A percentile compares a stretch with the other conserved stretches of the same genome.
Evolutionary conservation across 2,888 invertebrate species (phyloP).

Genomic region (Thereva unica): DNA sequence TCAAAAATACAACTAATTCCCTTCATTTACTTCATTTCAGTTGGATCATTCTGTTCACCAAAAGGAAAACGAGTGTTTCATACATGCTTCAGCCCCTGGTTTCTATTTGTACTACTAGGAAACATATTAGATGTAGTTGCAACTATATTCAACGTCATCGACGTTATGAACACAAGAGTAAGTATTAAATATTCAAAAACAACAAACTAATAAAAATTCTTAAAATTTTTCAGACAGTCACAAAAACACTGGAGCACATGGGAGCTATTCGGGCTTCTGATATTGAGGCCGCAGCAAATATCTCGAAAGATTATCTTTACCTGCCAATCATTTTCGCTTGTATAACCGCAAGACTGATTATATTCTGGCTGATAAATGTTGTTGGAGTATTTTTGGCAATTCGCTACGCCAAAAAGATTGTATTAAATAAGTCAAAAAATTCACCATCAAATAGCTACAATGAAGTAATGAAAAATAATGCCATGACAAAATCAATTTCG

Average conservation of each 20-base stretch:
- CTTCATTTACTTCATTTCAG: slow-evolving; percentile 41
- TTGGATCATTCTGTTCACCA: slow-evolving; percentile 39
- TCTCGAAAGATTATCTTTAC: slow-evolving; percentile 50
- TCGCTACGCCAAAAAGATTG: slow-evolving; percentile 25
- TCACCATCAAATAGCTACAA: slow-evolving; percentile 36
- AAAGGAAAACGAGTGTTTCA: slow-evolving; percentile 37
- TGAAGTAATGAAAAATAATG: no score
- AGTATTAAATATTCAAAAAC: slow-evolving; percentile 40
- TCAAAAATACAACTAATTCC: no score
- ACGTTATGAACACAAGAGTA: slow-evolving; percentile 56
- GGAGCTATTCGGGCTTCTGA: background rate
- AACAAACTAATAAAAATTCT: background rate
- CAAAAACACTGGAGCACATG: slow-evolving; percentile 26
- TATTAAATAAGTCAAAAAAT: slow-evolving; percentile 1
- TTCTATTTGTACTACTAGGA: slow-evolving; percentile 52
- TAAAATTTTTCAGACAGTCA: slow-evolving; percentile 29
- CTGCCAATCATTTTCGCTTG: slow-evolving; percentile 60
- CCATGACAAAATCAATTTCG: no score
- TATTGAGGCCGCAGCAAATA: slow-evolving; percentile 33
- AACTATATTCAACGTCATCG: slow-evolving; percentile 56
- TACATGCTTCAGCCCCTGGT: slow-evolving; percentile 57
- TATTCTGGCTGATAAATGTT: slow-evolving; percentile 61
- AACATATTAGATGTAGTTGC: slow-evolving; percentile 57
- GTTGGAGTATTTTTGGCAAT: slow-evolving; percentile 46
- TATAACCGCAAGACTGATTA: slow-evolving; percentile 59